A percentile compares a stretch with the other conserved stretches of the same genome.
phyloP scores from a whole-genome alignment of 1,140 invertebrate genomes.

The Pogonomyrmex barbatus region DNA sequence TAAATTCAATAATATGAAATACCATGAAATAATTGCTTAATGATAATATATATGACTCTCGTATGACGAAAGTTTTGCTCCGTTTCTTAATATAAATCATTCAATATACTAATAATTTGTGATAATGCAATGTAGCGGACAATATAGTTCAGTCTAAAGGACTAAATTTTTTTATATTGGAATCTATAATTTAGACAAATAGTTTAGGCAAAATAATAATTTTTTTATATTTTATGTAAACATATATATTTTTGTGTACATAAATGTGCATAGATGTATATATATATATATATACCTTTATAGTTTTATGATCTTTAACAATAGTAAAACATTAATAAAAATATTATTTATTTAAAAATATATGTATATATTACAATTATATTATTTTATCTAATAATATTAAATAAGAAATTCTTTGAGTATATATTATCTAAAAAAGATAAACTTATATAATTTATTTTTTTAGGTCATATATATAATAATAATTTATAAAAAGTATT shows the following conservation, averaged over 20 bases:
- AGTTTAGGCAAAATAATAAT: not conserved
- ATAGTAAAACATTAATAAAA: not conserved
- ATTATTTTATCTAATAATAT: not conserved
- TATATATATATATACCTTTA: too few relatives aligned
- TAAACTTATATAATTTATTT: too few relatives aligned
- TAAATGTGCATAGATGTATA: too few relatives aligned
- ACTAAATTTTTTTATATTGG: not conserved
- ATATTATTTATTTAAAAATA: not conserved
- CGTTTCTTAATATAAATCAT: not conserved
- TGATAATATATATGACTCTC: not conserved
- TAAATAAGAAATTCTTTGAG: not conserved
- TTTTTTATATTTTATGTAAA: not conserved
- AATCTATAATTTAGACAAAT: not conserved
- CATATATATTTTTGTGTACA: not conserved
- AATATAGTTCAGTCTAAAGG: not conserved
- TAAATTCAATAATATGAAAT: constrained; percentile 8
- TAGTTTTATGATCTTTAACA: not conserved
- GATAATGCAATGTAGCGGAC: not conserved
- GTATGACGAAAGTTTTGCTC: not conserved
- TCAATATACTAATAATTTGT: not conserved
- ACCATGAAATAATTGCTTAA: not conserved
- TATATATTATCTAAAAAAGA: not conserved
- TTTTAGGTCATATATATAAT: too few relatives aligned
- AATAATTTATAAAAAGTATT: not conserved
- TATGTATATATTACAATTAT: not conserved